phyloP scores from a whole-genome alignment of 2,797 vertebrate species.

The Helarctos malayanus region DNA sequence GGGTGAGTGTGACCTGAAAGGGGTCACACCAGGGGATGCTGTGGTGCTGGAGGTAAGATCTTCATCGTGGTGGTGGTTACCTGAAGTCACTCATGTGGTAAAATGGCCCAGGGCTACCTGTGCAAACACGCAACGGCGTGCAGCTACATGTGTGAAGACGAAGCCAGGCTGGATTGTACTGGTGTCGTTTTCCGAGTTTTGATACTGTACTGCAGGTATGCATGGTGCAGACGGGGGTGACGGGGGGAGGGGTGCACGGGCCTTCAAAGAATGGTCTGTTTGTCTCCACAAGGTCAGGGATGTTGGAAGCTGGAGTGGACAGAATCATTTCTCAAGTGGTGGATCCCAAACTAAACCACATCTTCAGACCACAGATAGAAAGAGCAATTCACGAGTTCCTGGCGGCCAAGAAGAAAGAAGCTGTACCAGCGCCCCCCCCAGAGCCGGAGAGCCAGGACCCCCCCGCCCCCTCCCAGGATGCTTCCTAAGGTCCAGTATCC shows the following conservation, averaged over 20 bases:
- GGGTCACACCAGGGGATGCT: background rate
- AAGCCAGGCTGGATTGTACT: background rate
- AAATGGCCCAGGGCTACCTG: background rate
- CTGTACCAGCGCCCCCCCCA: slow-evolving; percentile 86
- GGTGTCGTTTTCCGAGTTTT: background rate
- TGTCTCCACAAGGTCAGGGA: slow-evolving; percentile 96
- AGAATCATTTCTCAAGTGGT: slow-evolving; percentile 98
- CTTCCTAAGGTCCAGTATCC: slow-evolving; percentile 92
- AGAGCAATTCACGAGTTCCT: slow-evolving; percentile 96
- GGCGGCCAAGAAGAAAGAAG: slow-evolving; percentile 93
- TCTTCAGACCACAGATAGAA: slow-evolving; percentile 97
- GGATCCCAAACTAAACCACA: slow-evolving; percentile 95
- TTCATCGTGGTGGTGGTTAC: background rate
- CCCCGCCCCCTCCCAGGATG: slow-evolving; percentile 91
- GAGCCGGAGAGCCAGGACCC: slow-evolving; percentile 94
- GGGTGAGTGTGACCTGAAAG: background rate
- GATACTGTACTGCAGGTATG: background rate
- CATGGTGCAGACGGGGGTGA: background rate
- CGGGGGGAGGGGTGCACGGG: background rate
- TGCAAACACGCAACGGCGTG: background rate
- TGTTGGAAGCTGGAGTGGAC: slow-evolving; percentile 96
- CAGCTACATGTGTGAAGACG: too few species aligned
- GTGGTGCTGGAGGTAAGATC: background rate
- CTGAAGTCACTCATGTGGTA: rapidly evolving
- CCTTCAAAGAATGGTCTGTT: slow-evolving; percentile 82